Base-by-base conservation (phyloP, 1,140 invertebrate genomes). In the Calosoma granatense region DNA sequence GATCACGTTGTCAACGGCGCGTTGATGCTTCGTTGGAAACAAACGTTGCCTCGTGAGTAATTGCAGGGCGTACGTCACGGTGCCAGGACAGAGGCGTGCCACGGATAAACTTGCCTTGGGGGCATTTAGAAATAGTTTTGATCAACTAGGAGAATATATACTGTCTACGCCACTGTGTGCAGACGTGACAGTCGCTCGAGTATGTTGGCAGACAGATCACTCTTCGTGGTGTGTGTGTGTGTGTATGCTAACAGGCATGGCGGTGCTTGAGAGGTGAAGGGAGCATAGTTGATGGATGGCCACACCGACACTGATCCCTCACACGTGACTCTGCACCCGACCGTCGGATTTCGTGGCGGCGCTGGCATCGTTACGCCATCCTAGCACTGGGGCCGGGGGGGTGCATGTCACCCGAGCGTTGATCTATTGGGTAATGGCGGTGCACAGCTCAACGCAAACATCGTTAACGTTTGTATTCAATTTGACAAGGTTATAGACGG, bases 241-340 rank as follows among this genome's bases (percentile, higher is more conserved):
- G n/a, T n/a, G n/a, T n/a, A n/a, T n/a, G n/a, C n/a, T n/a, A n/a
- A n/a, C n/a, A 36, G 26, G 26, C 26, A 36, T 6, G 26, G 26
- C n/a, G 26, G n/a, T 6, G n/a, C 26, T 6, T 36, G 26, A 9
- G 26, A n/a, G n/a, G 26, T 36, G 26, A 9, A 6, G 26, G 26
- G n/a, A 6, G 26, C n/a, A 36, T 36, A n/a, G 21, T 20, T 65
- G 62, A 65, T 65, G 61, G 64, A 65, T 65, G 63, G 59, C 57
- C 54, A 36, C 51, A 59, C 56, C 63, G 64, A 65, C 63, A 64
- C 63, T 65, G 63, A 65, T 65, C 63, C 62, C 56, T 60, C 54
- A 64, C 63, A 64, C 64, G 64, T 65, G 63, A 65, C 64, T 63
- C 58, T 54, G 58, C 61, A 57, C 57, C 56, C 60, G 56, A 58